These are phyloP conservation scores for Sterrhoptilus dennistouni DNA, from an alignment of 2,113 vertebrate genomes.

Conservation along the genomic window DNA sequence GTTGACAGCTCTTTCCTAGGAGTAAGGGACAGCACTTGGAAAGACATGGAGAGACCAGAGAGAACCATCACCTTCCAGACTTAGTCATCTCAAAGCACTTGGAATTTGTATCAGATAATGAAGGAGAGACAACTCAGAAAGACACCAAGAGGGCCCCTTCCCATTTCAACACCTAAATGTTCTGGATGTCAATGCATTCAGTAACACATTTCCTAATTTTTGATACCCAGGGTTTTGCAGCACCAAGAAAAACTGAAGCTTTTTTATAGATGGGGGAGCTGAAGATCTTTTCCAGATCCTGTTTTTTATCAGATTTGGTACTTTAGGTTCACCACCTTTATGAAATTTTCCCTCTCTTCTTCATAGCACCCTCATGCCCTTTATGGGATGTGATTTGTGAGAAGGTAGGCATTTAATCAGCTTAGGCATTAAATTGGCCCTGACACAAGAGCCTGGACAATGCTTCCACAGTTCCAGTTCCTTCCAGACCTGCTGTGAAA, in stretches of 20 bases:
- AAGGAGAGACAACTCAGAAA: background rate
- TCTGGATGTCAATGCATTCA: background rate
- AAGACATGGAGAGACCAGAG: background rate
- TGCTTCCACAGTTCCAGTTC: background rate
- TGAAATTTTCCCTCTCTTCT: background rate
- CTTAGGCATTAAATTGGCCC: constrained; percentile 15
- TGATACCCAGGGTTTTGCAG: background rate
- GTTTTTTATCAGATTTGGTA: background rate
- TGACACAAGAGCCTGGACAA: constrained; percentile 16
- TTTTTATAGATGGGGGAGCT: background rate
- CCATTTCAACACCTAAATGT: background rate
- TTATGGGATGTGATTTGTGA: background rate
- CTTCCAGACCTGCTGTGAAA: background rate
- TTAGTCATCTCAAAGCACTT: background rate
- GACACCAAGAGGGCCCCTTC: background rate
- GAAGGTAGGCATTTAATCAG: constrained; percentile 20
- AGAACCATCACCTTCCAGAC: background rate
- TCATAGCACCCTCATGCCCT: background rate
- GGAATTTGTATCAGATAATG: background rate
- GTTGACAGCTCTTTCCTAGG: rapidly evolving
- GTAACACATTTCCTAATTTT: background rate
- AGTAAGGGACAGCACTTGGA: background rate
- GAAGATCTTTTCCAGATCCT: background rate
- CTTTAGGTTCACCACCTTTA: background rate
- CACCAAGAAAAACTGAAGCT: background rate